Conservation (phyloP, 2,797 vertebrate genomes). For the Pyrocephalus nanus region DNA sequence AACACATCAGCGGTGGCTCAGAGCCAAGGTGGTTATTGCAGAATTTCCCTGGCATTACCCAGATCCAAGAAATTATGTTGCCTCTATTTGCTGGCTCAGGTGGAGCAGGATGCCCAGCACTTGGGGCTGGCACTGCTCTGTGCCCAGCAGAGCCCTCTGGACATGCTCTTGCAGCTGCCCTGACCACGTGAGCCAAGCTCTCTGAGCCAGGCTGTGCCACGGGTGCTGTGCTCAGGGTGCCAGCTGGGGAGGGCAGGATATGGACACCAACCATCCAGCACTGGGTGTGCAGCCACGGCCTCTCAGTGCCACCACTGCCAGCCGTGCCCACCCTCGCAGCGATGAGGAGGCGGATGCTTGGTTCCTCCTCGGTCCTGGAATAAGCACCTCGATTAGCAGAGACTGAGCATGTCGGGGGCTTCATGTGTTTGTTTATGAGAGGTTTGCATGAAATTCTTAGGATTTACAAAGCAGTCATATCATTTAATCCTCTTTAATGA, state of each 20-base stretch:
- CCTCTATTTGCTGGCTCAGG: not conserved
- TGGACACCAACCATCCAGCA: accelerated
- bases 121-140: not conserved
- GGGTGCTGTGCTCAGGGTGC: not conserved
- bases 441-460: constrained; percentile 16
- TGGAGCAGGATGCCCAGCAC: not conserved
- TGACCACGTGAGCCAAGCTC: accelerated
- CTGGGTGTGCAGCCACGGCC: accelerated
- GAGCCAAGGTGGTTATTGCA: constrained; percentile 2
- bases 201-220: accelerated
- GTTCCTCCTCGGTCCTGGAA: not conserved
- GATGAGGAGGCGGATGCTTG: accelerated
- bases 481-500: constrained; percentile 60
- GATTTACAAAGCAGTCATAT: constrained; percentile 51
- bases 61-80: not conserved
- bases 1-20: not conserved
- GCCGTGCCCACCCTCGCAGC: accelerated
- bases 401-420: not conserved
- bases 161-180: accelerated
- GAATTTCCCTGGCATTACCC: not conserved
- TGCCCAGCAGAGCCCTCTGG: accelerated
- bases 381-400: not conserved
- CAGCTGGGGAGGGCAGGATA: not conserved
- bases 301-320: accelerated
- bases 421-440: not conserved